phyloP scores from a whole-genome alignment of 1,140 invertebrate genomes.

The Pemphigus obesinymphae region DNA sequence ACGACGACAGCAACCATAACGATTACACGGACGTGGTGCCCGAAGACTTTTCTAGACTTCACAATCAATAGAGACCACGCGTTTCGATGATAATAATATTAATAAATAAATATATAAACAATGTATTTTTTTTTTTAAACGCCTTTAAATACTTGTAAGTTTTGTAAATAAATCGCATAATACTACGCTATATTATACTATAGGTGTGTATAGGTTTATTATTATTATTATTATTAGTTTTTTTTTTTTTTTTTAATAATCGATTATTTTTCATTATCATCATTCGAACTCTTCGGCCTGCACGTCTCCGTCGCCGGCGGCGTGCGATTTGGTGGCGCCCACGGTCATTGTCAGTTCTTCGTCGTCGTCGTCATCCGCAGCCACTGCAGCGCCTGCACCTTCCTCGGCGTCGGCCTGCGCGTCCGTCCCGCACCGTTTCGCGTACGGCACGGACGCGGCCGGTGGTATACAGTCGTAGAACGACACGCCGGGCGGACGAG shows the following conservation, averaged over 20 bases:
- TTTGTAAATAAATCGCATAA: slow-evolving; percentile 40
- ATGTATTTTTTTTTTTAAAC: too few species aligned
- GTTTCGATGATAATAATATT: too few species aligned
- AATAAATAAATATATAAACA: too few species aligned
- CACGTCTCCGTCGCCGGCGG: not conserved
- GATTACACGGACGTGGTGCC: slow-evolving; percentile 45
- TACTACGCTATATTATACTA: too few species aligned
- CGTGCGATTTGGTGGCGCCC: not conserved
- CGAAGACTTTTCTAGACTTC: slow-evolving; percentile 47
- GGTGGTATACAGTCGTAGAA: not conserved
- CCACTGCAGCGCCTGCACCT: too few species aligned
- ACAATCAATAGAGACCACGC: too few species aligned
- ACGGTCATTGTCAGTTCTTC: not conserved
- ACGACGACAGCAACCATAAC: slow-evolving; percentile 47
- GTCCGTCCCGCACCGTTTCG: not conserved
- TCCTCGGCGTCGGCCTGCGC: not conserved
- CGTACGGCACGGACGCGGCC: too few species aligned
- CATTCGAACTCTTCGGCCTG: not conserved
- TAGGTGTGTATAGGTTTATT: too few species aligned
- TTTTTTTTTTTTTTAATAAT: not conserved
- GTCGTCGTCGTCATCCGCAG: not conserved
- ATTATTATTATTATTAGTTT: too few species aligned
- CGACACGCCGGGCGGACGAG: not conserved
- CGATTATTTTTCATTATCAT: not conserved
- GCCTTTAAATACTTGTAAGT: not conserved